Evolutionary conservation across 1,140 invertebrate genomes (phyloP).

Genomic region (Drosophila littoralis): DNA sequence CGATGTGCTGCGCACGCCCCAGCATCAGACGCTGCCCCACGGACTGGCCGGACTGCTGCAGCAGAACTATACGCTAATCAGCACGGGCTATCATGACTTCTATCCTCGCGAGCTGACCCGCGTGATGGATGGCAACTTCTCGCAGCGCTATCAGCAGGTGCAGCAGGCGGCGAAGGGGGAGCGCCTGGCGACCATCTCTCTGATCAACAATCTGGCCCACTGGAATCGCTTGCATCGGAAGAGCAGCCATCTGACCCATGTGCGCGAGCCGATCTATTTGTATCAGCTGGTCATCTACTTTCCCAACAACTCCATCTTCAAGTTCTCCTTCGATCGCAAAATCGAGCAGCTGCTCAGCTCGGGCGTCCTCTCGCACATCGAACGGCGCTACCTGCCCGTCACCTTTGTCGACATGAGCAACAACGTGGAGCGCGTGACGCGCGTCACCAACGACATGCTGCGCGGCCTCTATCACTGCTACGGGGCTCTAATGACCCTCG

Average conservation of each 20-base stretch:
- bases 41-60: slow-evolving; percentile 31
- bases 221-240: slow-evolving; percentile 45
- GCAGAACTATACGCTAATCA: slow-evolving; percentile 62
- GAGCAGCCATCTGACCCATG: slow-evolving; percentile 22
- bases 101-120: slow-evolving; percentile 46
- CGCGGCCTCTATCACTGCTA: slow-evolving; percentile 32
- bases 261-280: slow-evolving; percentile 60
- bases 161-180: background rate
- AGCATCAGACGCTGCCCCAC: slow-evolving; percentile 33
- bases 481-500: background rate
- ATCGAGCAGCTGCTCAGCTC: slow-evolving; percentile 58
- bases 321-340: slow-evolving; percentile 59
- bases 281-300: slow-evolving; percentile 69
- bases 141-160: slow-evolving; percentile 26
- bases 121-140: slow-evolving; percentile 22
- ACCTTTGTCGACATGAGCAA: slow-evolving; percentile 3
- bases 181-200: slow-evolving; percentile 51
- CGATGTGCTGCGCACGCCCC: slow-evolving; percentile 47
- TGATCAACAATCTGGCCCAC: slow-evolving; percentile 59
- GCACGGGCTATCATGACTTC: slow-evolving; percentile 56
- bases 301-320: slow-evolving; percentile 38
- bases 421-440: background rate
- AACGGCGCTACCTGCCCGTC: slow-evolving; percentile 28
- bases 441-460: slow-evolving; percentile 50
- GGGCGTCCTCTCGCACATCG: slow-evolving; percentile 56